Base-by-base conservation (phyloP, 2,797 vertebrate genomes). In the Stomatorhinus walkeri region DNA sequence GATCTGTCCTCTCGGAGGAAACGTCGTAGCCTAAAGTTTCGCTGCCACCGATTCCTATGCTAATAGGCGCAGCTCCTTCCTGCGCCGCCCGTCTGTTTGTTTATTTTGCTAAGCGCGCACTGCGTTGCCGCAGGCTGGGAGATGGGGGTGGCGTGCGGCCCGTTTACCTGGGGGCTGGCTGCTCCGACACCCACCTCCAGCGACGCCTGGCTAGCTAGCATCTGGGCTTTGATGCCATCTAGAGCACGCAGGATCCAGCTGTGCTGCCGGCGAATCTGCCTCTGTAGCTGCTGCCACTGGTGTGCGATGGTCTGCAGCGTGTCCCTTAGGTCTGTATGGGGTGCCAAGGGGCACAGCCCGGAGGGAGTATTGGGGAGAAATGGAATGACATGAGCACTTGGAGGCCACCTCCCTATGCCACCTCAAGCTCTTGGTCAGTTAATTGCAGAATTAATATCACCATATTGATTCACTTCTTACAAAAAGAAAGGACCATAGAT, bases 241-340 rank as follows among this genome's bases (percentile, higher is more conserved):
- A 99, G 96, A 88, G 97, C 94, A 91, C 96, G 95, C 91, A 99
- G 96, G 96, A 99, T 98, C 98, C 98, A 99, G 94, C 97, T 95
- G 94, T 99, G 98, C 92, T 99, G 98, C 91, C 97, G 96, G 93
- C 97, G 96, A 94, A 99, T 98, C 96, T 99, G 98, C 90, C 95
- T 96, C 96, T 99, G 98, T 91, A 99, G 96, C 94, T 99, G 97
- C 92, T 97, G 97, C 98, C 98, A 99, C 91, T 99, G 98, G 94
- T 95, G 95, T 76, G 95, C 95, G 90, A 99, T 98, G 97, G 98
- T 98, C 91, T 96, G 96, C 93, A 99, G 95, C 95, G 97, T 99
- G 92, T 99, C 98, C 95, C 95, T 96, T 92, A 99, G 96, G 91
- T 96, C 98, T 99, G 96, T 89, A 93, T 92, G 49, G 46, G 87